Percentiles rank a stretch among this genome's conserved stretches.
Conservation (phyloP, 2,113 vertebrate species). For the Caracal caracal region DNA sequence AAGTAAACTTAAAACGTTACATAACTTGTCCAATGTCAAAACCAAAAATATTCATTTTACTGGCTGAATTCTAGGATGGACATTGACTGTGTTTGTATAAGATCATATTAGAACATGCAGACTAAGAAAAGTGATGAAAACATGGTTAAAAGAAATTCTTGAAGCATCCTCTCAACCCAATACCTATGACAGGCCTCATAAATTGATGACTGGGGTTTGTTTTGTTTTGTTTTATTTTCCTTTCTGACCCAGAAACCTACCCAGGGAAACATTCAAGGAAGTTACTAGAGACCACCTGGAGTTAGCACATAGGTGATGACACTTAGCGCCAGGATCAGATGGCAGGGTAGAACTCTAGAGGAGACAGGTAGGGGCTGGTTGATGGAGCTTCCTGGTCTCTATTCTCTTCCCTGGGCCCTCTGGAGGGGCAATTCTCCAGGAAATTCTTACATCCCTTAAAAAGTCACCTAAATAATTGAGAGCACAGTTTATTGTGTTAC, state of each 20-base stretch:
- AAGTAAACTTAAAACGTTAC: not conserved
- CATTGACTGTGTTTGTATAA: not conserved
- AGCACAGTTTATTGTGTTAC: not conserved
- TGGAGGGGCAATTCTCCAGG: not conserved
- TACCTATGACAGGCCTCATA: not conserved
- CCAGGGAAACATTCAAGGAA: conserved; percentile 9
- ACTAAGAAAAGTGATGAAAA: conserved; percentile 10
- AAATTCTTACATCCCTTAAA: not conserved
- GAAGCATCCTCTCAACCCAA: not conserved
- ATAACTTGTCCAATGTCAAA: not conserved
- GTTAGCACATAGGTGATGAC: not conserved
- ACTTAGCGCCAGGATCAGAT: not conserved
- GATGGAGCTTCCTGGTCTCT: not conserved
- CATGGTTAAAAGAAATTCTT: not conserved
- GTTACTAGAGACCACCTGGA: not conserved
- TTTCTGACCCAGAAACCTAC: not conserved
- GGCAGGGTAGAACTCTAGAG: not conserved
- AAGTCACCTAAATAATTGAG: not conserved
- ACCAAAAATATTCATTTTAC: conserved; percentile 13
- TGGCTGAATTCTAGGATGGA: not conserved
- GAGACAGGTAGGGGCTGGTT: not conserved
- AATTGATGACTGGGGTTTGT: not conserved
- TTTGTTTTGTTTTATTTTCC: not conserved
- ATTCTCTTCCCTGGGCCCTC: not conserved
- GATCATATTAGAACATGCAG: not conserved